Evolutionary conservation across 2,113 vertebrate species (phyloP).

Genomic region (Arothron firmamentum): DNA sequence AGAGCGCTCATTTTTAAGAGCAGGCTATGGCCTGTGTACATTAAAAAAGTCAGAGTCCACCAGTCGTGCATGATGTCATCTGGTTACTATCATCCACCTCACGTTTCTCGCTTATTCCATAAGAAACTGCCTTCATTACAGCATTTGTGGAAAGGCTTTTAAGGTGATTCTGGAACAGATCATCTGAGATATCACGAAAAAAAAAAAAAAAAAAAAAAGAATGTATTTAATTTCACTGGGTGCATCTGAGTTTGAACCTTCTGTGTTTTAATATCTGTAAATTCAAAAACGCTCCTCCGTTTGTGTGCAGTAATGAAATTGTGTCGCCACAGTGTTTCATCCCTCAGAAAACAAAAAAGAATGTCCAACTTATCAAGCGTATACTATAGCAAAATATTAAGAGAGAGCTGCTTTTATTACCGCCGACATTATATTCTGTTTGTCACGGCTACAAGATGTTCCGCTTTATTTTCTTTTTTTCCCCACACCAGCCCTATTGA

Average conservation of each 20-base stretch:
- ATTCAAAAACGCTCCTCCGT: slow-evolving; percentile 33
- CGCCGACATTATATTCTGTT: slow-evolving; percentile 32
- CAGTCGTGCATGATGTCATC: slow-evolving; percentile 27
- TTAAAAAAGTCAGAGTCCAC: slow-evolving; percentile 26
- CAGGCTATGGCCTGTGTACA: slow-evolving; percentile 5
- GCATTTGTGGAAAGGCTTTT: slow-evolving; percentile 6
- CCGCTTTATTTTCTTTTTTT: not conserved
- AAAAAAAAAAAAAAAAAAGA: not conserved
- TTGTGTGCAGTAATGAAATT: slow-evolving; percentile 35
- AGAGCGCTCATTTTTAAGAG: slow-evolving; percentile 7
- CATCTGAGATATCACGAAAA: slow-evolving; percentile 15
- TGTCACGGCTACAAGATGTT: slow-evolving; percentile 11
- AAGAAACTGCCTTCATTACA: slow-evolving; percentile 36
- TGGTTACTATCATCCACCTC: slow-evolving; percentile 30
- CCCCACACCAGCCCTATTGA: slow-evolving; percentile 33
- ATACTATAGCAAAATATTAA: slow-evolving; percentile 29
- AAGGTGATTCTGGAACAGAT: slow-evolving; percentile 18
- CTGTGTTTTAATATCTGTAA: slow-evolving; percentile 36
- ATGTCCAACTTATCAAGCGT: slow-evolving; percentile 37
- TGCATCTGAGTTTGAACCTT: slow-evolving; percentile 37
- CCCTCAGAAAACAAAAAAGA: slow-evolving; percentile 21
- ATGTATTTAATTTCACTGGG: slow-evolving; percentile 16
- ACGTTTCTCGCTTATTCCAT: slow-evolving; percentile 17
- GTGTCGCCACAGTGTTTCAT: slow-evolving; percentile 22
- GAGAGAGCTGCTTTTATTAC: slow-evolving; percentile 34